Evolutionary conservation across 1,140 invertebrate species (phyloP), one percentile per base, ranked within the genome.

Genomic region (Acyrthosiphon pisum): DNA sequence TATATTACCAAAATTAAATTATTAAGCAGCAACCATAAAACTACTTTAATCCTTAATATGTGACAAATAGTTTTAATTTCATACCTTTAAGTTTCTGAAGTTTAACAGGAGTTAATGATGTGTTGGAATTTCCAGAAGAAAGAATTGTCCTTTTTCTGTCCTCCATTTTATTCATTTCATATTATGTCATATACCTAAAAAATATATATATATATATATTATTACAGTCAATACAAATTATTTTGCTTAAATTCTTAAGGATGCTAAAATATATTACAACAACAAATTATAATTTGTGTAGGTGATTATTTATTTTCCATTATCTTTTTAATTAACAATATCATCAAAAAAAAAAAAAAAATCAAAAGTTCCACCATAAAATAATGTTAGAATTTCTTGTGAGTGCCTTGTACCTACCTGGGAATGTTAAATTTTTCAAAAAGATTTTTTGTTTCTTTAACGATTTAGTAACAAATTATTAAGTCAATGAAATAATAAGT

Each of bases 81-180:
- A 35, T 30, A 94, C 94, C 94, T 94, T 94, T 94, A 9, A 94
- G 89, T 94, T 94, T 94, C 44, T 94, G 94, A 46, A 94, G 93
- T 94, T 94, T 94, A 44, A 94, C 94, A 41, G 94, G 94, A 23
- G 94, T 94, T 87, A 94, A 90, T 11, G 93, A 93, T 90, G 94
- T 94, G 23, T 93, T 91, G 11, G 93, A 30, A 86, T 37, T 53
- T 30, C 91, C 91, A 56, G 81, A 41, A 84, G 91, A 50, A 86
- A 26, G 35, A 50, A 60, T 48, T 76, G 90, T 35, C 46, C 81
- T 84, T 93, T 93, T 93, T 56, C 91, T 53, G 18, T 50, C 46
- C 35, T 93, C 76, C 91, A 93, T 93, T 84, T 93, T 93, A 84
- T 83, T 92, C 9, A 41, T 35, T 76, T 84, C 81, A 84, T 84